phyloP scores from a whole-genome alignment of 2,888 invertebrate genomes.

The Synergus umbraculus region DNA sequence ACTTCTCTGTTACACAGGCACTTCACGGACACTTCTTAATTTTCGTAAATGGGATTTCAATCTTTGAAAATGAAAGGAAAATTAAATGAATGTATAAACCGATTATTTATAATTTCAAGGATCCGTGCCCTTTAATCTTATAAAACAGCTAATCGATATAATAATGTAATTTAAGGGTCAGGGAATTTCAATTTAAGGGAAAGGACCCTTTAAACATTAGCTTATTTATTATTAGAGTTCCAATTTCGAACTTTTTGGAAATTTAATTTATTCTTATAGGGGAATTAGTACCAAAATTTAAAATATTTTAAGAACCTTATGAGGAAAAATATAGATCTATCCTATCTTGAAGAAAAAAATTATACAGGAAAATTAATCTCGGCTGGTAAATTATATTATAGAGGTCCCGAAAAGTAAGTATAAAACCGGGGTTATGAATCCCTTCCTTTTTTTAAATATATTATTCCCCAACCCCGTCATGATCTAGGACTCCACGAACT shows the following conservation, averaged over 20 bases:
- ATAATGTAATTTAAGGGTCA: no score
- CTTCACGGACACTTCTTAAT: background rate
- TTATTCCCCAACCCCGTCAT: background rate
- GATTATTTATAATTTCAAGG: background rate
- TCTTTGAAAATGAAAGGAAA: background rate
- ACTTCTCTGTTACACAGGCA: slow-evolving; percentile 4
- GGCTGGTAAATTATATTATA: slow-evolving; percentile 1
- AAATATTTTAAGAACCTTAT: background rate
- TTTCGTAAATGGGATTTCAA: background rate
- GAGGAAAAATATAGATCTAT: background rate
- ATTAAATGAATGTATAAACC: background rate
- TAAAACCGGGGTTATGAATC: background rate
- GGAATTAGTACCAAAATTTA: background rate
- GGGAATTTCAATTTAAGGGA: no score
- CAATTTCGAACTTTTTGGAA: no score
- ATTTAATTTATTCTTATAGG: no score
- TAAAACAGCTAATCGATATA: no score
- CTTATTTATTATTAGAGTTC: no score
- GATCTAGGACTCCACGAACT: slow-evolving; percentile 6
- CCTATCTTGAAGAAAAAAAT: background rate
- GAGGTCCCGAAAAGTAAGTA: background rate
- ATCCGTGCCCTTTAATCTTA: background rate
- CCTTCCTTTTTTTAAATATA: background rate
- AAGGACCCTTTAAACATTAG: no score
- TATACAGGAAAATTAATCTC: background rate